Percentiles rank a stretch among this genome's conserved stretches.
These are phyloP conservation scores for Alosa sapidissima DNA, from an alignment of 2,797 vertebrate species.

Conservation along the genomic window DNA sequence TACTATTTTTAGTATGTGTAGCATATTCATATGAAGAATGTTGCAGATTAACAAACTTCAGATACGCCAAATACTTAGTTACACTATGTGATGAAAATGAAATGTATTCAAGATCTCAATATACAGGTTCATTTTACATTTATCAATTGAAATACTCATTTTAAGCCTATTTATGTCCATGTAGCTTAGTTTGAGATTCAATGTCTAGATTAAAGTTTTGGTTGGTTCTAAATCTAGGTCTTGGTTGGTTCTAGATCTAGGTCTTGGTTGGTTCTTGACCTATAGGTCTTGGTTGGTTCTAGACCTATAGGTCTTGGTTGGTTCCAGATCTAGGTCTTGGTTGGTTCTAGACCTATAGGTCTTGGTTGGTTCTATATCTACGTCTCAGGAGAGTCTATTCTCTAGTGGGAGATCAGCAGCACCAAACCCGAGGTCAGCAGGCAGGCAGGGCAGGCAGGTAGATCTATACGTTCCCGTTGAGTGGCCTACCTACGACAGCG, in stretches of 20 bases:
- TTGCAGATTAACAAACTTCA: neutral
- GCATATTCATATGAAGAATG: neutral
- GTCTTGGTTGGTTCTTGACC: neutral
- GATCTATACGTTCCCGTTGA: neutral
- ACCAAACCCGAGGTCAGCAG: neutral
- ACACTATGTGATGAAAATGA: neutral
- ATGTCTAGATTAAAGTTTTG: neutral
- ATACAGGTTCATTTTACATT: neutral
- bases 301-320: neutral
- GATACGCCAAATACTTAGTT: neutral
- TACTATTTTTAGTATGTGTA: neutral
- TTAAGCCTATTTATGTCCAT: neutral
- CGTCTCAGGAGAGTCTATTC: neutral
- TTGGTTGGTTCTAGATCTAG: neutral
- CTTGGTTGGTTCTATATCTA: neutral
- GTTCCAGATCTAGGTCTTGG: neutral
- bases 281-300: neutral
- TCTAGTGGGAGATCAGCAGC: neutral
- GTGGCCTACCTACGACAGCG: conserved; percentile 78
- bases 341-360: neutral
- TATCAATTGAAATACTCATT: neutral
- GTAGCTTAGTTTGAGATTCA: neutral
- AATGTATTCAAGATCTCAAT: neutral
- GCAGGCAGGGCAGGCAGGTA: conserved; percentile 13
- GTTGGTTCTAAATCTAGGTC: neutral